Evolutionary conservation across 1,140 invertebrate species (phyloP).

Genomic region (Rhopalosiphum padi): DNA sequence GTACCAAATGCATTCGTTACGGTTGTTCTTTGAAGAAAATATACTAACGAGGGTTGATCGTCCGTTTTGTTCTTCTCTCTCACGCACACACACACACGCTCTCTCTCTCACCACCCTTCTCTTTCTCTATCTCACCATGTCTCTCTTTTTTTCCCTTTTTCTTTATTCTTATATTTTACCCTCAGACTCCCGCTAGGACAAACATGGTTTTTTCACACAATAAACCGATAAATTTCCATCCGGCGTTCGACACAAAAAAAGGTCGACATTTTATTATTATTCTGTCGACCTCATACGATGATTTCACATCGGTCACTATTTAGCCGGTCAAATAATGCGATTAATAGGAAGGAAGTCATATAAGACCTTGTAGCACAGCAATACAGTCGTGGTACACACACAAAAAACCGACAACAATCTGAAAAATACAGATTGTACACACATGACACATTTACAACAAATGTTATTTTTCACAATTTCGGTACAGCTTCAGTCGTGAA

Average conservation of each 20-base stretch:
- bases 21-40: constrained; percentile 46
- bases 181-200: constrained; percentile 46
- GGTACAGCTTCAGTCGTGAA: not conserved
- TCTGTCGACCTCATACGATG: constrained; percentile 34
- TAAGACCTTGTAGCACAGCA: not conserved
- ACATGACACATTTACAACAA: constrained; percentile 6
- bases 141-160: not conserved
- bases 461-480: constrained; percentile 16
- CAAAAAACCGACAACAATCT: not conserved
- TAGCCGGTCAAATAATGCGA: constrained; percentile 19
- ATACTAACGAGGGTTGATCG: constrained; percentile 54
- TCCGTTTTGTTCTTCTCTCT: constrained; percentile 38
- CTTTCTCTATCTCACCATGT: not conserved
- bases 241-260: constrained; percentile 35
- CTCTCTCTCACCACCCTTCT: not conserved
- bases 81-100: too few species aligned
- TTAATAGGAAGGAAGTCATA: constrained; percentile 26
- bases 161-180: constrained; percentile 33
- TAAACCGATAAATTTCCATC: constrained; percentile 51
- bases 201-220: constrained; percentile 49
- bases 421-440: not conserved
- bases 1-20: constrained; percentile 44
- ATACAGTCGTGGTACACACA: not conserved
- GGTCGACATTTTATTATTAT: constrained; percentile 41
- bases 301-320: constrained; percentile 42